Base-by-base conservation (phyloP, 2,888 invertebrate species). In the Poecilobothrus nobilitatus region DNA sequence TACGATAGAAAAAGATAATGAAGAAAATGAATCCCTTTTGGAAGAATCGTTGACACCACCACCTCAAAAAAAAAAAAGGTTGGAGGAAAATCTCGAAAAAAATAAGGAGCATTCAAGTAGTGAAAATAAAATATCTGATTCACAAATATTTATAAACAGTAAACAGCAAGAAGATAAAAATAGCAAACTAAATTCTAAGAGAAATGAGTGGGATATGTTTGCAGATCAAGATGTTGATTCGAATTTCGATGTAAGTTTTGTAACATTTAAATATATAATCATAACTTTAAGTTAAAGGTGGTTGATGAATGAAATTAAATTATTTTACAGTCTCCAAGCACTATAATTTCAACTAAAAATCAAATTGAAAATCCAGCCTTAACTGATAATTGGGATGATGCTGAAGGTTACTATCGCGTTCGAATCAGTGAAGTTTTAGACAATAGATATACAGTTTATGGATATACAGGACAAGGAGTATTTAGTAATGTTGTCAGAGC, bases 351-450 rank as follows among this genome's bases (percentile, higher is more conserved):
- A 63, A 81, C 76, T 69, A 81, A 82, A 71, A 77, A 80, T 72
- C 87, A 87, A 71, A 84, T 85, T 70, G 96, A 95, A 79, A 91
- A 94, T 82, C 96, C 97, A 0, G 92, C 93, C 66, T 85, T 99
- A 63, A 96, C 94, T 0, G 99, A 99, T 80, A 99, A 99, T 80
- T 99, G 98, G 98, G 99, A 99, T 78, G 99, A 99, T 82, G 94
- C 97, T 0, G 99, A 99, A 83, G 99, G 99, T 62, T 99, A 99
- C 80, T 99, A 99, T 82, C 88, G 93, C 73, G 97, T 98, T 12
- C 88, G 97, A 66, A 95, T 97, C 74, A 96, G 98, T 1, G 99
- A 99, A 84, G 87, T 89, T 0, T 82, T 98, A 72, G 96, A 98
- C 83, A 88, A 86, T 68, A 87, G 98, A 5, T 99, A 99, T 80